phyloP scores from a whole-genome alignment of 2,113 vertebrate genomes.

The Porphyrio hochstetteri region DNA sequence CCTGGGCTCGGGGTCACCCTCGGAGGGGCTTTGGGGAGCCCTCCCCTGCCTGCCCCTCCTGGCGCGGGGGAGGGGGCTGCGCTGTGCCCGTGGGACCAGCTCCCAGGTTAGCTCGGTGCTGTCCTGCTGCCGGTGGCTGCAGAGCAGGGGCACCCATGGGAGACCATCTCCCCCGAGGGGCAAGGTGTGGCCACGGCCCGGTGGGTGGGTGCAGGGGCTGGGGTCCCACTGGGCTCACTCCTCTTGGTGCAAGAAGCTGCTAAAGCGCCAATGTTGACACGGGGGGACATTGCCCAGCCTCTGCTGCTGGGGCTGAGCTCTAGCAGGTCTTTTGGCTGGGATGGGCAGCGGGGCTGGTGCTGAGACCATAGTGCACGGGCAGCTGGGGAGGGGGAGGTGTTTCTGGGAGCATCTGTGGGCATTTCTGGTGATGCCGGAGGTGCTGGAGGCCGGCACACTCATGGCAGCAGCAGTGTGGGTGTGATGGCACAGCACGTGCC shows the following conservation, averaged over 20 bases:
- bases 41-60: background rate
- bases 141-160: accelerated
- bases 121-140: background rate
- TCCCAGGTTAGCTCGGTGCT: background rate
- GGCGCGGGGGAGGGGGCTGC: background rate
- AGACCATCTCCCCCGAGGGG: background rate
- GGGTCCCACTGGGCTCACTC: background rate
- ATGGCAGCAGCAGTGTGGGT: background rate
- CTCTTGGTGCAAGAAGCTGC: background rate
- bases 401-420: accelerated
- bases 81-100: background rate
- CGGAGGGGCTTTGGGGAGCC: background rate
- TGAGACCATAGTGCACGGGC: accelerated
- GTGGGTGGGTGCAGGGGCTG: background rate
- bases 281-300: accelerated
- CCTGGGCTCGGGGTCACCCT: background rate
- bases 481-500: background rate
- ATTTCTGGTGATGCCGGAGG: accelerated
- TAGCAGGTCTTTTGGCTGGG: background rate
- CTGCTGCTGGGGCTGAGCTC: too few species aligned
- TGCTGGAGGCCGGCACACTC: background rate
- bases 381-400: too few species aligned
- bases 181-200: background rate
- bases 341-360: background rate
- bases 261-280: accelerated